Base-by-base conservation (phyloP, 1,140 invertebrate species). In the Nymphalis io region DNA sequence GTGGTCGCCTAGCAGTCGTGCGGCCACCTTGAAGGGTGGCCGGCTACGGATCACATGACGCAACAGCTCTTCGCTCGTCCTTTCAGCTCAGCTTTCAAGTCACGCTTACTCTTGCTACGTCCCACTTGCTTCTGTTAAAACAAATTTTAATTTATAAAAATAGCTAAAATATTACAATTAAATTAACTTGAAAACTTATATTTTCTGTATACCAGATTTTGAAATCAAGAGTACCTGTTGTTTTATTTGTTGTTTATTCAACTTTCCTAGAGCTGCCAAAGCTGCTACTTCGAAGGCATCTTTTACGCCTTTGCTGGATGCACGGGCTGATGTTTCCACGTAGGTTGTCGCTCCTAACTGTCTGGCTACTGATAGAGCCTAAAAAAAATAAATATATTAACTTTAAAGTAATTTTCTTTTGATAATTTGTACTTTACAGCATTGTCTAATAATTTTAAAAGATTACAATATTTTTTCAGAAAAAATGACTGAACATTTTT, bases 261-360 rank as follows among this genome's bases (percentile, higher is more conserved):
- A 81, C 80, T 93, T 94, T n/a, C 94, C 94, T 5, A 94, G 85
- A 2, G 94, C 94, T 1, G 94, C 94, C 15, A 95, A 79, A 2
- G 94, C 94, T 5, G 94, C 94, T 0, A 95, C 93, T 79, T 95
- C 94, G 82, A 95, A 93, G 33, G 94, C 94, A 76, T 95, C 94
- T 65, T 91, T 92, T 11, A 94, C 94, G 23, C 93, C 94, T 74
- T 93, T 93, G 27, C 87, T 88, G 2, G 93, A 93, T 0, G 92
- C 93, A 74, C 93, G 93, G 10, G 94, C 89, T 33, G 94, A 94
- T 4, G 94, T 94, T 78, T 95, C 94, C 39, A 94, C 94, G 80
- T 95, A 95, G 0, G 94, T 94, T n/a, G 93, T 93, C 0, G 94
- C 94, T n/a, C 93, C 93, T 6, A 95, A 91, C 76, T 94, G 93